Conservation (phyloP, 2,113 vertebrate genomes). For the Athene noctua region DNA sequence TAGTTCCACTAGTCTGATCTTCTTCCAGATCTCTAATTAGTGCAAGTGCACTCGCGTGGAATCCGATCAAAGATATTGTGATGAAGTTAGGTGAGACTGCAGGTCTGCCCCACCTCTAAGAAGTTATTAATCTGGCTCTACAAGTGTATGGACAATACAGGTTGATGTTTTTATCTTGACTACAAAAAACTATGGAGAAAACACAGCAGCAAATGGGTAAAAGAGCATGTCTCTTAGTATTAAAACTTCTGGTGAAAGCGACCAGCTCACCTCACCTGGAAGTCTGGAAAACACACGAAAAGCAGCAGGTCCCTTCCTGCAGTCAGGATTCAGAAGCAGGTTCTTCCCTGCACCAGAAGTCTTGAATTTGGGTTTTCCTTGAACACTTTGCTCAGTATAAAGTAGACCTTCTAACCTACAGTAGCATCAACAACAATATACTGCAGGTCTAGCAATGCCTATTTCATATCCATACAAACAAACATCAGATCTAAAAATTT, state of each 20-base stretch:
- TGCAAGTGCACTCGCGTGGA: not conserved
- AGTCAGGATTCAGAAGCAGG: not conserved
- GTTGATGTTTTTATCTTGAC: not conserved
- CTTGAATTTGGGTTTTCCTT: not conserved
- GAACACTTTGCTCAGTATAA: not conserved
- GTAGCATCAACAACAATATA: not conserved
- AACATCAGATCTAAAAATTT: not conserved
- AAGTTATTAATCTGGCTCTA: not conserved
- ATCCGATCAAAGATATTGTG: not conserved
- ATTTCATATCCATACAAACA: not conserved
- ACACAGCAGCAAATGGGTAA: not conserved
- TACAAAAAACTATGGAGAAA: not conserved
- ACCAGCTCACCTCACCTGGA: fast-evolving
- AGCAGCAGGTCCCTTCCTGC: not conserved
- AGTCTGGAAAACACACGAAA: not conserved
- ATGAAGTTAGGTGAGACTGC: not conserved
- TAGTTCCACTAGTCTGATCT: not conserved
- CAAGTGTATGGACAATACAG: not conserved
- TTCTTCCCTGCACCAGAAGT: not conserved
- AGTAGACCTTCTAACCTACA: not conserved
- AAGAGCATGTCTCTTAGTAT: not conserved
- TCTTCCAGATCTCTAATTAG: not conserved
- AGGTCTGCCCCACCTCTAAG: not conserved
- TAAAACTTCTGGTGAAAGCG: not conserved
- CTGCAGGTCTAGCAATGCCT: not conserved